These are phyloP conservation scores for Oreochromis mossambicus DNA, from an alignment of 2,797 vertebrate species.

Conservation along the genomic window DNA sequence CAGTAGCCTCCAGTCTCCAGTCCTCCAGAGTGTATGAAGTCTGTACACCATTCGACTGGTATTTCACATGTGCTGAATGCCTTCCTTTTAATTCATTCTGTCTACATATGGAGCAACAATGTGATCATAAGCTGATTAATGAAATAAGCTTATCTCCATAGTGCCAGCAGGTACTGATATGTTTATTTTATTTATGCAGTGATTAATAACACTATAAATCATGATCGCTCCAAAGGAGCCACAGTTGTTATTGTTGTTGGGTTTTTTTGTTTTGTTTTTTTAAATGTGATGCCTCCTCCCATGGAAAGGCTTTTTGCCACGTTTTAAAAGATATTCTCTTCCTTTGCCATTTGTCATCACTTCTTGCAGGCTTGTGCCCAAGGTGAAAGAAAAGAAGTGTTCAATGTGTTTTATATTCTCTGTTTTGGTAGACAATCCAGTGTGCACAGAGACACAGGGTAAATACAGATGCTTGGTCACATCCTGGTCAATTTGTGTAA, in stretches of 20 bases:
- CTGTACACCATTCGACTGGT: not conserved
- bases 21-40: not conserved
- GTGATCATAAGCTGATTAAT: not conserved
- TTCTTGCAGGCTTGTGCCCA: not conserved
- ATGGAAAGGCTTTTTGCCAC: not conserved
- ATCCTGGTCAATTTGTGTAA: not conserved
- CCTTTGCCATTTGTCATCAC: not conserved
- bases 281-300: not conserved
- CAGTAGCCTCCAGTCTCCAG: no score
- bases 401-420: not conserved
- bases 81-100: not conserved
- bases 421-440: not conserved
- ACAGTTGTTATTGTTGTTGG: not conserved
- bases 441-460: not conserved
- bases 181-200: not conserved
- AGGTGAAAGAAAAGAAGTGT: not conserved
- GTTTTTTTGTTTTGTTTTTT: rapidly evolving
- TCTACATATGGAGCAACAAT: not conserved
- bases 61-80: not conserved
- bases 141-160: not conserved
- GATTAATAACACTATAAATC: not conserved
- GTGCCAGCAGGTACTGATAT: not conserved
- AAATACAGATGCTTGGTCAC: not conserved
- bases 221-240: not conserved
- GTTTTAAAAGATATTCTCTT: not conserved